Conservation (phyloP, 1,140 invertebrate species). For the Hormaphis cornu region DNA sequence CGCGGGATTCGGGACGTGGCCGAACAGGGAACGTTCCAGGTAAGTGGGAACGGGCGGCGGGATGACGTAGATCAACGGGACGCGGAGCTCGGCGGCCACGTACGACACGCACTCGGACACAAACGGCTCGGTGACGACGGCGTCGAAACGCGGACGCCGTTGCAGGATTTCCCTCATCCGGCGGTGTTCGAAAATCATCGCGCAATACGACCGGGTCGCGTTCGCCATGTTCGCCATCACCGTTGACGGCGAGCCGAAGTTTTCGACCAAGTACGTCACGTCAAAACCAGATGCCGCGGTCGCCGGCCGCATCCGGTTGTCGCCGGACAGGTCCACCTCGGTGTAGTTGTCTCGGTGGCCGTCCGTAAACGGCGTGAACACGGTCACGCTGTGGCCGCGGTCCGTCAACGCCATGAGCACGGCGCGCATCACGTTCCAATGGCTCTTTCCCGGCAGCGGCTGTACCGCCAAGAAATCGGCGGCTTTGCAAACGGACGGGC, state of each 20-base stretch:
- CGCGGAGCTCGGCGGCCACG: neutral
- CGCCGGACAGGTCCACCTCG: neutral
- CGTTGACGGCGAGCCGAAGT: too few relatives aligned
- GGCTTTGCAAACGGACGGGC: neutral
- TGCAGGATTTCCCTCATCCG: neutral
- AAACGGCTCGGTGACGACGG: neutral
- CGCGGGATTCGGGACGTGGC: neutral
- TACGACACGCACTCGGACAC: neutral
- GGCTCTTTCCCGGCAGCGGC: slow-evolving; percentile 38
- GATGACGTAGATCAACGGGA: neutral
- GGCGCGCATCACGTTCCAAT: slow-evolving; percentile 41
- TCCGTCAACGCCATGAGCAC: slow-evolving; percentile 39
- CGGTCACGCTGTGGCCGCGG: slow-evolving; percentile 39
- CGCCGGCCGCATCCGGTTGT: neutral
- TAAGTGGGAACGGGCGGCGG: neutral
- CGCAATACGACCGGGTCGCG: neutral
- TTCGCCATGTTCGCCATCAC: neutral
- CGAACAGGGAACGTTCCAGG: neutral
- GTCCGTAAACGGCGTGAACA: slow-evolving; percentile 35
- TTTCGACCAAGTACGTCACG: too few relatives aligned
- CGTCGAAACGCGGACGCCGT: neutral
- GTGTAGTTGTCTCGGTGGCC: neutral
- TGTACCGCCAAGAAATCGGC: slow-evolving; percentile 33
- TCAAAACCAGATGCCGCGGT: too few relatives aligned
- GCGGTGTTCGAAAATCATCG: neutral